These are phyloP conservation scores for Desmodus rotundus DNA, from an alignment of 2,113 vertebrate species.

Conservation along the genomic window DNA sequence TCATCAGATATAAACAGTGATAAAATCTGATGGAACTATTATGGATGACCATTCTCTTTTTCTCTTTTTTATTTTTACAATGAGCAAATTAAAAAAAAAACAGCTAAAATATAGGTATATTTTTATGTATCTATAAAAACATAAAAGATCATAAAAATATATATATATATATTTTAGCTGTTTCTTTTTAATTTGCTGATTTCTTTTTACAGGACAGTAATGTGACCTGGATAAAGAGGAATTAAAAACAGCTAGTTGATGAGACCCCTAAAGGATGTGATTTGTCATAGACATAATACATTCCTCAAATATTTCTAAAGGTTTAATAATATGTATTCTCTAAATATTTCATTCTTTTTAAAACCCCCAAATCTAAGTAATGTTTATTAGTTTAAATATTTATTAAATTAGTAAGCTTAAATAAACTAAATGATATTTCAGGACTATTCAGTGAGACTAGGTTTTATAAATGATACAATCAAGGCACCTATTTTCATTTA, in stretches of 20 bases:
- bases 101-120: no score
- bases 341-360: constrained; percentile 43
- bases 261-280: constrained; percentile 37
- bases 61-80: not conserved
- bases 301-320: constrained; percentile 32
- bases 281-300: not conserved
- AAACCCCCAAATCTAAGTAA: not conserved
- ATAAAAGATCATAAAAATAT: no score
- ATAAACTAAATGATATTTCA: not conserved
- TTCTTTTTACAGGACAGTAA: constrained; percentile 25
- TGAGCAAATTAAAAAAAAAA: not conserved
- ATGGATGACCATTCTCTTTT: not conserved
- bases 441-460: not conserved
- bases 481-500: not conserved
- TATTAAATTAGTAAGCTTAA: constrained; percentile 34
- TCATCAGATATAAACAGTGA: not conserved
- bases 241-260: constrained; percentile 36
- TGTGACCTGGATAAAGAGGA: constrained; percentile 58
- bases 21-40: not conserved
- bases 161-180: not conserved
- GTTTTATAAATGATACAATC: not conserved
- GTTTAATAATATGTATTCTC: constrained; percentile 48
- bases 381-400: constrained; percentile 33
- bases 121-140: no score
- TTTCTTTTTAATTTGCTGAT: no score